A percentile compares a stretch with the other conserved stretches of the same genome.
phyloP scores from a whole-genome alignment of 2,888 invertebrate species.

The Caenorhabditis angaria region DNA sequence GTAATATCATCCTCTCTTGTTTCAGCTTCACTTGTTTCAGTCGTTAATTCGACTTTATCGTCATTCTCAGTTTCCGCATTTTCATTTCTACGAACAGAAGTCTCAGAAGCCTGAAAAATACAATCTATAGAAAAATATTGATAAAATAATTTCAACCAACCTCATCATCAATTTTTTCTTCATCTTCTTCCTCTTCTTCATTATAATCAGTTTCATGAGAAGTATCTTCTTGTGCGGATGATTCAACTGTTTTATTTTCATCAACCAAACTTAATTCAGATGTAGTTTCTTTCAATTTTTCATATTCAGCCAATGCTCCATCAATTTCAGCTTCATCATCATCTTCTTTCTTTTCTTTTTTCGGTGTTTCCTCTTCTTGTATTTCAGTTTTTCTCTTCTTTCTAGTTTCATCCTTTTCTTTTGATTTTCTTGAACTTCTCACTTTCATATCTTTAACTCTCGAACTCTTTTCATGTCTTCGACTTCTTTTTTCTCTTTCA shows the following conservation, averaged over 20 bases:
- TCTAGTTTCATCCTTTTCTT: constrained; percentile 29
- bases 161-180: neutral
- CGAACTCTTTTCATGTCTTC: constrained; percentile 13
- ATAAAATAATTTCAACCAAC: neutral
- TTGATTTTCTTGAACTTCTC: constrained; percentile 16
- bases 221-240: neutral
- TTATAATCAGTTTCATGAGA: constrained; percentile 3
- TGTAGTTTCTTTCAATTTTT: neutral
- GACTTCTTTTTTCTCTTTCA: constrained; percentile 12
- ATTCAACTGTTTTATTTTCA: neutral
- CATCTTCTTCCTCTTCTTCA: constrained; percentile 9
- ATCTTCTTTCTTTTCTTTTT: constrained; percentile 14
- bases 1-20: constrained; percentile 10
- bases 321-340: constrained; percentile 31
- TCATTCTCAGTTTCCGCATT: no score
- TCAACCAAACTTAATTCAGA: neutral
- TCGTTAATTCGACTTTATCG: constrained; percentile 3
- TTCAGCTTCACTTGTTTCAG: constrained; percentile 34
- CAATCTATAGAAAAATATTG: no score
- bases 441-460: neutral
- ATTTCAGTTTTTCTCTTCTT: neutral
- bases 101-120: no score
- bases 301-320: constrained; percentile 10
- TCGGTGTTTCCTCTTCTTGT: constrained; percentile 3
- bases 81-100: no score